Evolutionary conservation across 2,797 vertebrate genomes (phyloP).

Genomic region (Thripadectes ignobilis): DNA sequence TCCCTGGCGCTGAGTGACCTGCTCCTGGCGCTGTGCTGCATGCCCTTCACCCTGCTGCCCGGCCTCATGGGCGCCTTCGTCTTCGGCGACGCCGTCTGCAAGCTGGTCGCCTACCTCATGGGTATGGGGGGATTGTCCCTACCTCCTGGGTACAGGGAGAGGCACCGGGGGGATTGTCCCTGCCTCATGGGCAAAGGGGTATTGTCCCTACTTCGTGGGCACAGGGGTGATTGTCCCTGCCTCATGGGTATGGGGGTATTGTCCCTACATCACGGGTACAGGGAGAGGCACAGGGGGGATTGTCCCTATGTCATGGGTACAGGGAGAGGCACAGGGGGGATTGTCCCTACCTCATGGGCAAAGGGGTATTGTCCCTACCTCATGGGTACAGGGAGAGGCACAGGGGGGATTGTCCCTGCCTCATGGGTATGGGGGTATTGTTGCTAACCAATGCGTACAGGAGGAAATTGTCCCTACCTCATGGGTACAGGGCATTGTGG

Average conservation of each 20-base stretch:
- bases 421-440: neutral
- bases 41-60: slow-evolving; percentile 95
- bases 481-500: neutral
- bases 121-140: neutral
- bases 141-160: neutral
- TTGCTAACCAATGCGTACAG: too few species aligned
- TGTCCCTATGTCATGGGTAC: too few species aligned
- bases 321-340: too few species aligned
- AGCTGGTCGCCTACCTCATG: slow-evolving; percentile 92
- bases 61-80: slow-evolving; percentile 92
- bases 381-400: too few species aligned
- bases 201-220: neutral
- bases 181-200: neutral
- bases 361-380: too few species aligned
- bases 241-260: neutral
- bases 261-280: too few species aligned
- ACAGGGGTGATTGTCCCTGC: neutral
- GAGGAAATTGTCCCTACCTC: too few species aligned
- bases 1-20: slow-evolving; percentile 94
- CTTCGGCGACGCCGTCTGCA: slow-evolving; percentile 92
- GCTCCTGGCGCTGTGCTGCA: slow-evolving; percentile 91
- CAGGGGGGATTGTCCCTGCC: too few species aligned
- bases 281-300: too few species aligned
- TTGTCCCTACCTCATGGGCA: too few species aligned
- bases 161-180: too few species aligned